Percentiles rank a stretch among this genome's conserved stretches.
phyloP scores from a whole-genome alignment of 1,140 invertebrate species.

The Manduca sexta region DNA sequence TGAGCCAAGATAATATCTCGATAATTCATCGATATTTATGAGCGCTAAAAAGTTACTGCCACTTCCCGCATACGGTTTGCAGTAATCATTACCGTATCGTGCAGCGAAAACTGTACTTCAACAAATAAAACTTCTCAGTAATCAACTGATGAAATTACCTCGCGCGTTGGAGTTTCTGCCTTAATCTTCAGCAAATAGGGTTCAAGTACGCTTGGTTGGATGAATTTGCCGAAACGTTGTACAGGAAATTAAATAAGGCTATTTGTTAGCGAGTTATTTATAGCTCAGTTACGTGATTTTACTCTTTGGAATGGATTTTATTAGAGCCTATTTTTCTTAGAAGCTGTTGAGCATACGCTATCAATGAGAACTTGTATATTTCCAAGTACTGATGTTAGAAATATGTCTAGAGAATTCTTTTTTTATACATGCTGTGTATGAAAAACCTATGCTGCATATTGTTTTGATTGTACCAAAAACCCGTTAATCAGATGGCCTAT shows the following conservation, averaged over 20 bases:
- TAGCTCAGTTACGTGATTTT: conserved; percentile 1
- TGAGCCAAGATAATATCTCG: not conserved
- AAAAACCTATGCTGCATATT: too few species aligned
- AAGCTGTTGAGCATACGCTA: too few species aligned
- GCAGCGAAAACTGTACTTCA: conserved; percentile 22
- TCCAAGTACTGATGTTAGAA: too few species aligned
- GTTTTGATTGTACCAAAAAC: too few species aligned
- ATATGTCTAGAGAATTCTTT: too few species aligned
- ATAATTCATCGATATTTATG: not conserved
- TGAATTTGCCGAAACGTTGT: not conserved
- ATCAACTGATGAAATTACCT: conserved; percentile 35
- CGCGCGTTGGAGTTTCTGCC: conserved; percentile 10
- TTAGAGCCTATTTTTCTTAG: too few species aligned
- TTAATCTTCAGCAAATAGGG: conserved; percentile 8
- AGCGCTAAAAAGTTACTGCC: not conserved
- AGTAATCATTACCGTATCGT: conserved; percentile 5
- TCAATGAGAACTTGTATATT: too few species aligned
- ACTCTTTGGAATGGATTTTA: not conserved
- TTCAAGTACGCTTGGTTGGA: conserved; percentile 4
- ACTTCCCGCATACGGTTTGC: conserved; percentile 7
- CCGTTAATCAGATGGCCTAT: too few species aligned
- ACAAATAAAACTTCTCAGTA: conserved; percentile 31
- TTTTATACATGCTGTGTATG: too few species aligned
- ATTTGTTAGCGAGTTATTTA: not conserved
- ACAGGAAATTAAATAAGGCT: conserved; percentile 14